These are phyloP conservation scores for Nemotelus nigrinus DNA, from an alignment of 2,888 invertebrate species.

Conservation along the genomic window DNA sequence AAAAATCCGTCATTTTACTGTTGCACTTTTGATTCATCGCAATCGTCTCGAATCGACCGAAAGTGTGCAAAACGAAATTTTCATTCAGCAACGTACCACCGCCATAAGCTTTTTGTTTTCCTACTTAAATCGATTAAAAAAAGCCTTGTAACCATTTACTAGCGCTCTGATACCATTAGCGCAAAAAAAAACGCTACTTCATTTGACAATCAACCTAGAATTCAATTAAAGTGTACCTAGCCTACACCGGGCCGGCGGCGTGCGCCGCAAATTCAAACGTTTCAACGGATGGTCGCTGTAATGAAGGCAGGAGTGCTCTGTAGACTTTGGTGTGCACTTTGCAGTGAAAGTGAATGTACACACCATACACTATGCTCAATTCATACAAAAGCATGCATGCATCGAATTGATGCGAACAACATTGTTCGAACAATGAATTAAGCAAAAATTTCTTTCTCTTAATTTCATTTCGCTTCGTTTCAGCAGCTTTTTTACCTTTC, in stretches of 20 bases:
- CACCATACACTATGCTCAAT: neutral
- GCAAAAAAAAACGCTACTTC: neutral
- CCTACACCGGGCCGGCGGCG: too few species aligned
- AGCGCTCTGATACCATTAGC: neutral
- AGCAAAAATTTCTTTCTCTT: constrained; percentile 5
- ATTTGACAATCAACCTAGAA: constrained; percentile 7
- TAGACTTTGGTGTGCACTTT: too few species aligned
- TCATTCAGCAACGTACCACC: too few species aligned
- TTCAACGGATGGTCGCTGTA: too few species aligned
- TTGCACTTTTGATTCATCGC: too few species aligned
- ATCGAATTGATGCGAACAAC: neutral
- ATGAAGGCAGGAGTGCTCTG: too few species aligned
- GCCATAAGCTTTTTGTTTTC: neutral
- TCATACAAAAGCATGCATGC: neutral
- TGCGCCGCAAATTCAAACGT: too few species aligned
- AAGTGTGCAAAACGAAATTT: too few species aligned
- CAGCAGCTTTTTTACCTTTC: neutral
- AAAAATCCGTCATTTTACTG: too few species aligned
- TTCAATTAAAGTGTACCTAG: neutral
- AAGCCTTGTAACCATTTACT: neutral
- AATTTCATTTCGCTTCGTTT: neutral
- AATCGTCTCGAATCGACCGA: too few species aligned
- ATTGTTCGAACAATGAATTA: constrained; percentile 4
- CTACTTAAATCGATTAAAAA: neutral
- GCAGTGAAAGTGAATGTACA: constrained; percentile 7